Conservation (phyloP, 2,113 vertebrate genomes). For the Trinectes maculatus region DNA sequence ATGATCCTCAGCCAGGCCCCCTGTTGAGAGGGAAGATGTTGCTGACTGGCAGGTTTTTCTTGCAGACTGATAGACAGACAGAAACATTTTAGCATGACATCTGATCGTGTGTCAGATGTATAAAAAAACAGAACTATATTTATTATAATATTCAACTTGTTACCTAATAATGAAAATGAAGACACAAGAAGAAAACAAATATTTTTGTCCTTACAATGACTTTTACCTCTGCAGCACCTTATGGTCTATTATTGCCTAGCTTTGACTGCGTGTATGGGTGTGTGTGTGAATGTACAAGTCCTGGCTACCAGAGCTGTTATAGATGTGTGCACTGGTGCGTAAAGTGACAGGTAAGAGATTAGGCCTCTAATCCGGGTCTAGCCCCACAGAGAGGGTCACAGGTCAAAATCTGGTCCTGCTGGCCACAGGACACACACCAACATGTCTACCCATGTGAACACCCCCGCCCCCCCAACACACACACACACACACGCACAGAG, state of each 20-base stretch:
- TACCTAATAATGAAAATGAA: neutral
- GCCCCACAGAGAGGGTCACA: constrained; percentile 79
- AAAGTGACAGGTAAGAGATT: constrained; percentile 86
- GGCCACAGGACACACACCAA: constrained; percentile 56
- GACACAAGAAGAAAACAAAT: neutral
- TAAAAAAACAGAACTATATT: neutral
- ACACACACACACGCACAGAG: neutral
- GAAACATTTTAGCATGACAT: constrained; percentile 5
- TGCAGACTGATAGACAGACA: too few species aligned
- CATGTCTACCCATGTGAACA: constrained; percentile 1
- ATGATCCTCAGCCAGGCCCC: constrained; percentile 78
- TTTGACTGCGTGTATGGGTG: neutral
- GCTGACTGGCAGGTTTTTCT: neutral
- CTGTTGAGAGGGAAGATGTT: constrained; percentile 53
- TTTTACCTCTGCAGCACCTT: neutral
- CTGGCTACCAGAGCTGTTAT: constrained; percentile 62
- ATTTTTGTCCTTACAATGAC: neutral
- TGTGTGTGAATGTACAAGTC: constrained; percentile 18
- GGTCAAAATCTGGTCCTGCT: constrained; percentile 86
- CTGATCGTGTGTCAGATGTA: neutral
- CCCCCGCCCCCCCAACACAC: constrained; percentile 25
- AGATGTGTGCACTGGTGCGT: constrained; percentile 79
- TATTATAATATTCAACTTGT: neutral
- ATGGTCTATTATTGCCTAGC: neutral
- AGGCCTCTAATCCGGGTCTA: constrained; percentile 82